phyloP scores from a whole-genome alignment of 2,888 invertebrate species.

The Thymelicus acteon region DNA sequence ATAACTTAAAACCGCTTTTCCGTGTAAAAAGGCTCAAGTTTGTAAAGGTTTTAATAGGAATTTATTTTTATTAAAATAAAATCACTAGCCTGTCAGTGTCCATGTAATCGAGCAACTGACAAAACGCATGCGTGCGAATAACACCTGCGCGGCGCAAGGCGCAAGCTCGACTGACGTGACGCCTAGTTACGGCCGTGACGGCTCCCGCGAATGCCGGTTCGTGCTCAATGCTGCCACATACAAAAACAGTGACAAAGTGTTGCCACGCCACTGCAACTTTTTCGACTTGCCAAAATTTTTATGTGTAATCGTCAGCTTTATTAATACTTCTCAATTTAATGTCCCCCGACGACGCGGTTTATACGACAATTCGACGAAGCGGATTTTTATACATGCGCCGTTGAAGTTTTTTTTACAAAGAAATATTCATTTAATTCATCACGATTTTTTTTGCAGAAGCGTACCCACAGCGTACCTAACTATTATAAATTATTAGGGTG shows the following conservation, averaged over 20 bases:
- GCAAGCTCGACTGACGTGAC: slow-evolving; percentile 59
- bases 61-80: slow-evolving; percentile 56
- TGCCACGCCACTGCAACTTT: slow-evolving; percentile 9
- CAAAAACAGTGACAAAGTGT: slow-evolving; percentile 10
- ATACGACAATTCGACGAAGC: too few species aligned
- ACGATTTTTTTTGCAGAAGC: too few species aligned
- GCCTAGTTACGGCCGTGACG: slow-evolving; percentile 44
- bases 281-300: not conserved
- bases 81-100: slow-evolving; percentile 66
- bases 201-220: slow-evolving; percentile 46
- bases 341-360: too few species aligned
- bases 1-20: slow-evolving; percentile 54
- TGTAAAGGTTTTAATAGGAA: slow-evolving; percentile 52
- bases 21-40: slow-evolving; percentile 59
- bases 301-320: too few species aligned
- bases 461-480: too few species aligned
- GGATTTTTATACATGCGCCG: too few species aligned
- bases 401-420: too few species aligned
- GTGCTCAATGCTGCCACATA: slow-evolving; percentile 8
- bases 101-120: slow-evolving; percentile 59
- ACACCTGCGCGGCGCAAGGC: slow-evolving; percentile 76
- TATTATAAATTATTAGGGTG: too few species aligned
- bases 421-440: too few species aligned
- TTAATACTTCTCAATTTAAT: too few species aligned
- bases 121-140: slow-evolving; percentile 60